These are phyloP conservation scores for Formica aserva DNA, from an alignment of 2,888 invertebrate species.

Conservation along the genomic window DNA sequence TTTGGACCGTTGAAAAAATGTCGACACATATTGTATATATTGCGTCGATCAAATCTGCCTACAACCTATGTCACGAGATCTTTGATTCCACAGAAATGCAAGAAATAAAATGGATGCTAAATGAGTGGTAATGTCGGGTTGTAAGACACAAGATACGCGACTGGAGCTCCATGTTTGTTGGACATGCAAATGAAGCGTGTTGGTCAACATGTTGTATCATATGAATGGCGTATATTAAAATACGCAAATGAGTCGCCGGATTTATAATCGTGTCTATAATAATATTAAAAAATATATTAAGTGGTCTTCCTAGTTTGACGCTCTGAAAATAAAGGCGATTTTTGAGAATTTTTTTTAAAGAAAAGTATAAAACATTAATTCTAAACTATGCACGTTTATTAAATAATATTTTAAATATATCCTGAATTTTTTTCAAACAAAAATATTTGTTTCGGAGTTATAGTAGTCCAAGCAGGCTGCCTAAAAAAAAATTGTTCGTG, in stretches of 20 bases:
- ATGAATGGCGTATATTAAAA: constrained; percentile 14
- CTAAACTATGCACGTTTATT: too few relatives aligned
- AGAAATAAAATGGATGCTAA: constrained; percentile 52
- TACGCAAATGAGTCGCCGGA: constrained; percentile 28
- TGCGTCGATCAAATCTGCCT: not conserved
- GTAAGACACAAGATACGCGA: constrained; percentile 55
- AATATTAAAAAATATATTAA: not conserved
- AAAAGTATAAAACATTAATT: too few relatives aligned
- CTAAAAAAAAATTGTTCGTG: too few relatives aligned
- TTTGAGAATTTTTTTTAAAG: too few relatives aligned
- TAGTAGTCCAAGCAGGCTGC: too few relatives aligned
- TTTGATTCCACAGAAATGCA: constrained; percentile 47
- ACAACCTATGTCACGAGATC: constrained; percentile 15
- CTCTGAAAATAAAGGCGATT: too few relatives aligned
- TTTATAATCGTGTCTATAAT: not conserved
- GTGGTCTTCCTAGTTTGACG: too few relatives aligned
- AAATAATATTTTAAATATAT: too few relatives aligned
- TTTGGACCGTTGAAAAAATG: not conserved
- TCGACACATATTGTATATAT: not conserved
- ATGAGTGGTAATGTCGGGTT: constrained; percentile 42
- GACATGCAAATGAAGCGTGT: constrained; percentile 38
- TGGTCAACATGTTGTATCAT: constrained; percentile 29
- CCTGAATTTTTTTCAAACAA: too few relatives aligned
- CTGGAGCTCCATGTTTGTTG: constrained; percentile 30
- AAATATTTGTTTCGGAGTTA: too few relatives aligned